Percentiles rank a stretch among this genome's conserved stretches.
These are phyloP conservation scores for Cyprichromis sp. DNA, from an alignment of 2,113 vertebrate genomes.

Conservation along the genomic window DNA sequence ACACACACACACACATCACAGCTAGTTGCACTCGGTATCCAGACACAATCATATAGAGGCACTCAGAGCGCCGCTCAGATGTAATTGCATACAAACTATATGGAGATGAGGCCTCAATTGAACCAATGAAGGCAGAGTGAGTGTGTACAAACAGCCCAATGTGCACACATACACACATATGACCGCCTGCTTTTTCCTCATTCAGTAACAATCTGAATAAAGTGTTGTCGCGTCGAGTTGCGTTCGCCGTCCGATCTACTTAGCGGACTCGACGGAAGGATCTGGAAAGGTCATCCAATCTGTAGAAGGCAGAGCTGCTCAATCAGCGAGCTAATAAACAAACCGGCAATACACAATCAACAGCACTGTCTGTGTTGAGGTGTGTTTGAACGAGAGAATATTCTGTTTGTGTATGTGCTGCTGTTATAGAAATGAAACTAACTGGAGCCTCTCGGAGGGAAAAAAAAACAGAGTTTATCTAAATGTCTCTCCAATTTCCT, in stretches of 20 bases:
- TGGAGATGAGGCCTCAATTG: constrained; percentile 65
- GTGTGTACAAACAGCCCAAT: constrained; percentile 21
- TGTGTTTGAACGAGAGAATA: neutral
- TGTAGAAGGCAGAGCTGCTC: constrained; percentile 51
- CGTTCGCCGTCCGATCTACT: constrained; percentile 65
- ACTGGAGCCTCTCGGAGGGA: constrained; percentile 26
- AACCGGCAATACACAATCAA: constrained; percentile 63
- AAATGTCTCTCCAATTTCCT: constrained; percentile 28
- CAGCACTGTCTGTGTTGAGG: neutral
- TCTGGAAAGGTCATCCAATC: constrained; percentile 75
- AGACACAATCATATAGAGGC: constrained; percentile 56
- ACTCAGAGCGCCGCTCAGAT: constrained; percentile 44
- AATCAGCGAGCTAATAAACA: constrained; percentile 64
- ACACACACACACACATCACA: neutral
- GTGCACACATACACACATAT: constrained; percentile 17
- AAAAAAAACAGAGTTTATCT: neutral
- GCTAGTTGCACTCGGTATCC: constrained; percentile 8
- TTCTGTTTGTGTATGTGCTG: neutral
- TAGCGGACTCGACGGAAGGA: constrained; percentile 58
- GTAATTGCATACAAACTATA: constrained; percentile 67
- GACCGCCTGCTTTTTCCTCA: constrained; percentile 48
- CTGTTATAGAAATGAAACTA: constrained; percentile 29
- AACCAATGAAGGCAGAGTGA: constrained; percentile 45
- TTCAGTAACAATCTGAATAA: constrained; percentile 68
- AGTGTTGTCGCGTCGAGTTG: constrained; percentile 43